Evolutionary conservation across 2,797 vertebrate species (phyloP).

Genomic region (Falco cherrug): DNA sequence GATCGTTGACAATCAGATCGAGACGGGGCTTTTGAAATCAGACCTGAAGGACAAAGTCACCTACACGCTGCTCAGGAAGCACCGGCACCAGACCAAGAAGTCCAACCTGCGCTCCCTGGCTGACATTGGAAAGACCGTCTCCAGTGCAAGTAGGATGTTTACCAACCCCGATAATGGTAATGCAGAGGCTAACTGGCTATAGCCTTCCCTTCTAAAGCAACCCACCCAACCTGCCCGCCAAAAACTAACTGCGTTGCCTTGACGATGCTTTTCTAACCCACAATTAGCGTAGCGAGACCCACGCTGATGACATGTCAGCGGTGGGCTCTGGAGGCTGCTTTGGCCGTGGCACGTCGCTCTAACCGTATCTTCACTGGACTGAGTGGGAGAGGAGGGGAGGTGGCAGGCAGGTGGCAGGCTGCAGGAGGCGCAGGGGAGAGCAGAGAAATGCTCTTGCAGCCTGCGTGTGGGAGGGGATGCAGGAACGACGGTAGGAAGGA

Average conservation of each 20-base stretch:
- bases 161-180: constrained; percentile 96
- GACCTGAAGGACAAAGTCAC: constrained; percentile 96
- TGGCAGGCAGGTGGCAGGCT: background rate
- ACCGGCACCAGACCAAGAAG: constrained; percentile 98
- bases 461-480: fast-evolving
- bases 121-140: constrained; percentile 97
- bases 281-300: background rate
- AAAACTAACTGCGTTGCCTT: constrained; percentile 45
- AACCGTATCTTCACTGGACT: constrained; percentile 48
- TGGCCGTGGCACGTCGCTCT: background rate
- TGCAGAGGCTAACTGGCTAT: constrained; percentile 85
- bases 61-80: constrained; percentile 93
- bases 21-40: constrained; percentile 87
- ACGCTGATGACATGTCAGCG: background rate
- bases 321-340: constrained; percentile 52
- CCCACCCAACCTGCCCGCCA: background rate
- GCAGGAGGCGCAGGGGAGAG: background rate
- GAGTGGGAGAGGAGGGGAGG: background rate
- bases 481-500: fast-evolving
- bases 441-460: background rate
- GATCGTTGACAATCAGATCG: constrained; percentile 94
- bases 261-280: constrained; percentile 57
- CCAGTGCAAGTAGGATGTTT: constrained; percentile 99
- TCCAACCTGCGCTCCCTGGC: constrained; percentile 97
- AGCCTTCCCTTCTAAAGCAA: constrained; percentile 65